phyloP scores from a whole-genome alignment of 2,797 vertebrate genomes.

The Hozukius guyotensis region DNA sequence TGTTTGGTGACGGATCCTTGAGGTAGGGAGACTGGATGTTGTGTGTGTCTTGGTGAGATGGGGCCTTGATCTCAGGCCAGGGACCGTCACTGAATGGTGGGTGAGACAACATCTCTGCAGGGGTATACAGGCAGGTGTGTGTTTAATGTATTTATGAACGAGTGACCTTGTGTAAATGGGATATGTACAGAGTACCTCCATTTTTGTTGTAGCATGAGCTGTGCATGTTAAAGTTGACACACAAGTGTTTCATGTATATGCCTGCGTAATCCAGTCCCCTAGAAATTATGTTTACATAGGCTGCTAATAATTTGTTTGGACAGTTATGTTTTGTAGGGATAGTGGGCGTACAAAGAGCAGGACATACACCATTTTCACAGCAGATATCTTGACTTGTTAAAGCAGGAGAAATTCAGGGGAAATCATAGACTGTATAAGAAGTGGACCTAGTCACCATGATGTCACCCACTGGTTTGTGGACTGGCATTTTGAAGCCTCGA shows the following conservation, averaged over 20 bases:
- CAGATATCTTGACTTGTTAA: not conserved
- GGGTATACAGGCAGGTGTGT: not conserved
- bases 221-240: not conserved
- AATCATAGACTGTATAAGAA: not conserved
- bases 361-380: not conserved
- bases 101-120: not conserved
- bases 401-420: not conserved
- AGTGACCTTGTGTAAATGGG: not conserved
- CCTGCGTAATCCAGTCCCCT: not conserved
- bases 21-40: not conserved
- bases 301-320: not conserved
- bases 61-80: slow-evolving; percentile 16
- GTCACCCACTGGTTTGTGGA: too few relatives aligned
- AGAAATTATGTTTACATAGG: not conserved
- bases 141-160: not conserved
- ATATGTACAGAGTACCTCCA: not conserved
- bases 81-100: not conserved
- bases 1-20: slow-evolving; percentile 21
- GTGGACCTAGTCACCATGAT: too few relatives aligned
- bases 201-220: not conserved
- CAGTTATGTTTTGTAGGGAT: not conserved
- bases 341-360: not conserved
- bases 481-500: too few relatives aligned
- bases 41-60: slow-evolving; percentile 3
- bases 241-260: not conserved